Evolutionary conservation across 1,140 invertebrate genomes (phyloP), one percentile per base, ranked within the genome.

Genomic region (Phthorimaea operculella): DNA sequence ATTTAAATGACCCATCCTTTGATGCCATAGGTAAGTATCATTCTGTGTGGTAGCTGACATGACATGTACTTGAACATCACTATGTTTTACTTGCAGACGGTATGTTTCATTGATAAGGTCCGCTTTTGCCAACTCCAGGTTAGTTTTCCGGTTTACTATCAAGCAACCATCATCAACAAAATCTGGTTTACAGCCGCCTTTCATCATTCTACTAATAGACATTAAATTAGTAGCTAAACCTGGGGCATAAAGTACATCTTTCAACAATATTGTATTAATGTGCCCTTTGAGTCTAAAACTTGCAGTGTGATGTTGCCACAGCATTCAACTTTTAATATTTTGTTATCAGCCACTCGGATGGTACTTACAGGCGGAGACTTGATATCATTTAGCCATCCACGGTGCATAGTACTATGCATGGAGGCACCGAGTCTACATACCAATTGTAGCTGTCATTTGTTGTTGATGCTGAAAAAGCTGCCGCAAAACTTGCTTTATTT

Each of bases 211-310:
- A 15, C 61, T 67, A 1, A 72, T 60, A 16, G 66, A 67, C 0
- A 78, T 34, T 44, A 72, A 55, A 52, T 74, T 76, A 3, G 65
- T 64, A 11, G 60, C 54, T 7, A 76, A 39, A 1, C 60, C 60
- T 9, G 70, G 66, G 15, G 75, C 62, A 66, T 60, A 71, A 1
- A 72, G 54, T 45, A 74, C 70, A 60, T 77, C 60, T 17, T 64
- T 8, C 21, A 71, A 50, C 42, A 51, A 8, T n/a, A 71, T 66
- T 11, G 4, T 42, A 2, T 58, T 11, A 9, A 14, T 17, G 28
- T 62, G 55, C 17, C 61, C 59, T 36, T 64, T 45, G 9, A 39
- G n/a, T 42, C 39, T 1, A 57, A 4, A 18, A 65, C 55, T 51
- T 63, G 11, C 18, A 70, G 9, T 7, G 49, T 58, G 1, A 71